These are phyloP conservation scores for Sesamia inferens DNA, from an alignment of 2,888 invertebrate genomes.

Conservation along the genomic window DNA sequence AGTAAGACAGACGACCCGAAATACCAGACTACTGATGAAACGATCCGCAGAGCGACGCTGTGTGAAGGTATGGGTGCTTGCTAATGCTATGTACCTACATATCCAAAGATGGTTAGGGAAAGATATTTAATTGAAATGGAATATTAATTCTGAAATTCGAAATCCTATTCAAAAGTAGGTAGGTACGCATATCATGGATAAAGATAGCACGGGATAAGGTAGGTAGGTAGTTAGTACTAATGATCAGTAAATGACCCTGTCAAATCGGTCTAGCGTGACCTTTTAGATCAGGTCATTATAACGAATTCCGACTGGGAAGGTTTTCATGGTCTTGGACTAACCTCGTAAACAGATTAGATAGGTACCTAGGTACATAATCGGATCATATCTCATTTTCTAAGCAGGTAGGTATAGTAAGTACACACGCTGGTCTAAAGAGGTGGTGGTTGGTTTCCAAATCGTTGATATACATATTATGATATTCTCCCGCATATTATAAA, in stretches of 20 bases:
- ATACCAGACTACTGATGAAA: too few relatives aligned
- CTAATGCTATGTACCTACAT: too few relatives aligned
- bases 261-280: constrained; percentile 7
- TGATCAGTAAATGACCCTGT: neutral
- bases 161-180: neutral
- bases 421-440: neutral
- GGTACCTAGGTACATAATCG: too few relatives aligned
- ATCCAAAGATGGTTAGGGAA: too few relatives aligned
- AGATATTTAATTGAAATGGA: neutral
- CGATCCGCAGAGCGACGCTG: too few relatives aligned
- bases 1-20: too few relatives aligned
- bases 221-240: neutral
- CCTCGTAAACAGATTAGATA: constrained; percentile 3
- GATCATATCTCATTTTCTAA: neutral
- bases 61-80: too few relatives aligned
- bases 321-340: constrained; percentile 37
- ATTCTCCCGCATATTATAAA: neutral
- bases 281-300: constrained; percentile 11
- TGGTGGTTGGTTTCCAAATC: neutral
- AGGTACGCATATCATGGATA: neutral
- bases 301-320: constrained; percentile 4
- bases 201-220: neutral
- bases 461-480: too few relatives aligned
- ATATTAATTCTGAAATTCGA: neutral
- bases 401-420: neutral